Evolutionary conservation across 2,888 invertebrate genomes (phyloP).

Genomic region (Apodemia duryi): DNA sequence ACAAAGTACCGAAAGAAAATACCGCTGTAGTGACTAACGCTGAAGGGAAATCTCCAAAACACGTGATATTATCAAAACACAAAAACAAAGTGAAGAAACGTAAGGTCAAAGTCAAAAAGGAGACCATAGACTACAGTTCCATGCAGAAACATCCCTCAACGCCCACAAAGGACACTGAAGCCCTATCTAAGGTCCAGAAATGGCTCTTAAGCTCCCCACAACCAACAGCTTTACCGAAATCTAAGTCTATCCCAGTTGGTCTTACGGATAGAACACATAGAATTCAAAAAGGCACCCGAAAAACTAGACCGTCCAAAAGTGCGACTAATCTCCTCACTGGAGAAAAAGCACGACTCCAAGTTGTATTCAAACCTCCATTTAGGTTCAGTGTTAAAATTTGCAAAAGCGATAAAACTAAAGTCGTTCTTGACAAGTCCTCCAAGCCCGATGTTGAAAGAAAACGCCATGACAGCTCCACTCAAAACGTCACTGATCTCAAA

Average conservation of each 20-base stretch:
- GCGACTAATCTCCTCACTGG: conserved; percentile 83
- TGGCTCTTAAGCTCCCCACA: conserved; percentile 89
- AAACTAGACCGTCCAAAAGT: conserved; percentile 82
- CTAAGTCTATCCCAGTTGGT: conserved; percentile 90
- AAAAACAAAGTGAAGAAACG: conserved; percentile 72
- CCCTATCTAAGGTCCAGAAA: conserved; percentile 88
- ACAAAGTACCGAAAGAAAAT: conserved; percentile 63
- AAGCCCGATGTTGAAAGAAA: conserved; percentile 70
- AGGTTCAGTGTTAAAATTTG: conserved; percentile 90
- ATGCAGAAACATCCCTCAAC: conserved; percentile 79
- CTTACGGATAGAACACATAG: conserved; percentile 77
- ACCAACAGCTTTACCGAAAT: conserved; percentile 84
- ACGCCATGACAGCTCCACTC: conserved; percentile 38
- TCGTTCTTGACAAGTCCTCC: conserved; percentile 78
- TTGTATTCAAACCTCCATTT: conserved; percentile 92
- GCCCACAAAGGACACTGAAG: conserved; percentile 77
- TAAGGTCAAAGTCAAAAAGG: conserved; percentile 82
- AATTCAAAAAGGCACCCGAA: conserved; percentile 73
- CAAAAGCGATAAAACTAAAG: conserved; percentile 84
- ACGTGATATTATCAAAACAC: conserved; percentile 70
- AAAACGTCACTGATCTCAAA: conserved; percentile 40
- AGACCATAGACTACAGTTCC: conserved; percentile 89
- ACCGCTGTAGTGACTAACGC: conserved; percentile 65
- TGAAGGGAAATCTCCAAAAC: conserved; percentile 78
- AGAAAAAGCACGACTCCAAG: conserved; percentile 88